Percentiles rank a stretch among this genome's conserved stretches.
These are phyloP conservation scores for Aramus guarauna DNA, from an alignment of 2,113 vertebrate species.

Conservation along the genomic window DNA sequence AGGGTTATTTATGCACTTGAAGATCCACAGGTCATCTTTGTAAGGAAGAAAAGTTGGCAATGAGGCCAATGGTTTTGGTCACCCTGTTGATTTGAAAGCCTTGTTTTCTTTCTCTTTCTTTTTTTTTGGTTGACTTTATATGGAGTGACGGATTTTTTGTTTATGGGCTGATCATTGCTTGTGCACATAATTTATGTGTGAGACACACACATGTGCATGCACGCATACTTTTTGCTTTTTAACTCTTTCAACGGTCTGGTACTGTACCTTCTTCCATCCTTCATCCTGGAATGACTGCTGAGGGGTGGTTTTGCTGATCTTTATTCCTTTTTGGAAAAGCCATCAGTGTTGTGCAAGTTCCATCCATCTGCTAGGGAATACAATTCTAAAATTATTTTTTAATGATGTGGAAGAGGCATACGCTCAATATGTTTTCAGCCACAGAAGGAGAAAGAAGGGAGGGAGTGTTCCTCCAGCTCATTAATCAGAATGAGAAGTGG, in stretches of 20 bases:
- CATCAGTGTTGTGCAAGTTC: not conserved
- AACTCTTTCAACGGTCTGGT: not conserved
- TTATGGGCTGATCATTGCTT: not conserved
- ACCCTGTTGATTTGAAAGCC: not conserved
- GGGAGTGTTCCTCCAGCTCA: slow-evolving; percentile 49
- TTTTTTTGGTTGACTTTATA: not conserved
- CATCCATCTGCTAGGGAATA: slow-evolving; percentile 64
- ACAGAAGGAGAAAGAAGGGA: slow-evolving; percentile 3
- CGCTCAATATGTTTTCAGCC: slow-evolving; percentile 68
- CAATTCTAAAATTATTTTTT: slow-evolving; percentile 66
- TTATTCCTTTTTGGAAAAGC: slow-evolving; percentile 42
- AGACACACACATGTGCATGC: accelerated
- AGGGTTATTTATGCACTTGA: not conserved
- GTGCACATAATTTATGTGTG: not conserved
- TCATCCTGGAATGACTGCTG: not conserved
- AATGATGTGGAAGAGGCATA: slow-evolving; percentile 57
- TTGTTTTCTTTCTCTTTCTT: not conserved
- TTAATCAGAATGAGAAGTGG: slow-evolving; percentile 76
- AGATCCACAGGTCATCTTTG: not conserved
- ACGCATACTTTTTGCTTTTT: not conserved
- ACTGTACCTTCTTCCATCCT: not conserved
- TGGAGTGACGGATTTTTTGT: not conserved
- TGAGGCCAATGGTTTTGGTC: not conserved
- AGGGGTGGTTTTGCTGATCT: slow-evolving; percentile 7
- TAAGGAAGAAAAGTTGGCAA: not conserved